phyloP scores from a whole-genome alignment of 2,888 invertebrate species.

The Brenthis hecate region DNA sequence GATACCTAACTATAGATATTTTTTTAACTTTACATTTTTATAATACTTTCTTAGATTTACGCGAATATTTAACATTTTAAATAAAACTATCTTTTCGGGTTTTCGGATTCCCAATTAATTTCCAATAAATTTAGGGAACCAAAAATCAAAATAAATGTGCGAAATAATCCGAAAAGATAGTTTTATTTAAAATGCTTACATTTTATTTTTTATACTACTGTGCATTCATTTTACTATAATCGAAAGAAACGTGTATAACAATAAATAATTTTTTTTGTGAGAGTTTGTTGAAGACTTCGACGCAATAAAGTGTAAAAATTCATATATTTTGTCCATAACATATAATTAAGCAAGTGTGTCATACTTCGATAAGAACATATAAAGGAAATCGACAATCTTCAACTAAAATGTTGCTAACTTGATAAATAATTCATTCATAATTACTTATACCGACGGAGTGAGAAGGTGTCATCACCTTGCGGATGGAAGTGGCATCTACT shows the following conservation, averaged over 20 bases:
- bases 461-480: slow-evolving; percentile 5
- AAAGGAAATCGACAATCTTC: slow-evolving; percentile 24
- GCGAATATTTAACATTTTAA: too few relatives aligned
- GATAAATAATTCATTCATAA: slow-evolving; percentile 50
- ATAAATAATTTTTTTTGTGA: slow-evolving; percentile 9
- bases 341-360: slow-evolving; percentile 22
- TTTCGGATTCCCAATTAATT: too few relatives aligned
- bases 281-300: slow-evolving; percentile 7
- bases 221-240: neutral
- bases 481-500: slow-evolving; percentile 5
- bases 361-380: slow-evolving; percentile 14
- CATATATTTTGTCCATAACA: slow-evolving; percentile 14
- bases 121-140: too few relatives aligned
- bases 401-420: slow-evolving; percentile 40
- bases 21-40: too few relatives aligned
- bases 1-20: too few relatives aligned
- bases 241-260: neutral
- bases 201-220: too few relatives aligned
- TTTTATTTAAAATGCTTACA: too few relatives aligned
- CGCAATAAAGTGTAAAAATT: slow-evolving; percentile 24
- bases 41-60: too few relatives aligned
- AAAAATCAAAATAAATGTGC: too few relatives aligned
- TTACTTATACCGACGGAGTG: slow-evolving; percentile 25
- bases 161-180: too few relatives aligned
- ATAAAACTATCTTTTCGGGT: too few relatives aligned